Percentiles rank a stretch among this genome's conserved stretches.
These are phyloP conservation scores for Tetragonisca angustula DNA, from an alignment of 2,888 invertebrate species.

Conservation along the genomic window DNA sequence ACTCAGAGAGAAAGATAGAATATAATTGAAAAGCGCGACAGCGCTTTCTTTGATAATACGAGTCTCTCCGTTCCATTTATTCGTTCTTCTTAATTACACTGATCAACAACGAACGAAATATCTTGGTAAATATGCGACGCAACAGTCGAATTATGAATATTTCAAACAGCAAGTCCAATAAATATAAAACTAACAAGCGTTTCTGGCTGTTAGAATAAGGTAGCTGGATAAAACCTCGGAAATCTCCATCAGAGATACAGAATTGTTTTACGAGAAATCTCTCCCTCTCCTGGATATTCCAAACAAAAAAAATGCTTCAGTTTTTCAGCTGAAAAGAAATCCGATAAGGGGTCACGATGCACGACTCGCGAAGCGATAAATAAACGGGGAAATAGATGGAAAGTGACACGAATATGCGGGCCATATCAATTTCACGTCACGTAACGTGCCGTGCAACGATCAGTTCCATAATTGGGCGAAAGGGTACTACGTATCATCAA, in stretches of 20 bases:
- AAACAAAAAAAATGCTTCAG: background rate
- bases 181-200: too few relatives aligned
- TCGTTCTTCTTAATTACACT: background rate
- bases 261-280: background rate
- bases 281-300: background rate
- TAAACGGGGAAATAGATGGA: background rate
- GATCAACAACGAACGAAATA: background rate
- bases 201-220: background rate
- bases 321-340: background rate
- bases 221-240: background rate
- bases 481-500: background rate
- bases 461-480: background rate
- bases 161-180: background rate
- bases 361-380: background rate
- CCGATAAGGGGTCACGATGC: background rate
- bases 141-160: background rate
- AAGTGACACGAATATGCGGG: conserved; percentile 10
- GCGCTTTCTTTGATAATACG: background rate
- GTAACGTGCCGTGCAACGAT: background rate
- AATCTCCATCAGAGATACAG: background rate
- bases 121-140: background rate
- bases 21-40: too few relatives aligned
- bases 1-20: too few relatives aligned
- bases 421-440: conserved; percentile 19
- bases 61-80: background rate